A percentile compares a stretch with the other conserved stretches of the same genome.
Evolutionary conservation across 2,797 vertebrate species (phyloP).

Genomic region (Leptatherina wallacei): DNA sequence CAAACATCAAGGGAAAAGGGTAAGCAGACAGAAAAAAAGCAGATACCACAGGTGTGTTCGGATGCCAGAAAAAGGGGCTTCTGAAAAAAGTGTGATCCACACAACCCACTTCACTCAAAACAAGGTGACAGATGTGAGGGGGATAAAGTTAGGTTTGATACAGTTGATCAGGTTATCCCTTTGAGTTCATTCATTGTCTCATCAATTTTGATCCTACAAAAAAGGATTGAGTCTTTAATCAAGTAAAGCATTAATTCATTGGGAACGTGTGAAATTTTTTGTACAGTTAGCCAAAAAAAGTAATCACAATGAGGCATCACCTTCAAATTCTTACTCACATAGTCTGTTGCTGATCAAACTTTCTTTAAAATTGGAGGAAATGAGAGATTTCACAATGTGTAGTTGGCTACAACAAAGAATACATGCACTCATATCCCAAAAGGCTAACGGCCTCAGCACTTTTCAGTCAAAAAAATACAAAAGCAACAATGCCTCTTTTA

Average conservation of each 20-base stretch:
- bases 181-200: background rate
- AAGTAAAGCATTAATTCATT: background rate
- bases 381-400: background rate
- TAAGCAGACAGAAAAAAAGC: background rate
- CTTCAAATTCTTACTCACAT: background rate
- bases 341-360: background rate
- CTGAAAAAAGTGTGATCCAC: conserved; percentile 13
- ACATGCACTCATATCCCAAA: background rate
- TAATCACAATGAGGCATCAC: background rate
- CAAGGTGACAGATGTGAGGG: background rate
- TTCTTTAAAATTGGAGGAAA: conserved; percentile 11
- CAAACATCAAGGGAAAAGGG: conserved; percentile 18
- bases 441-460: conserved; percentile 5
- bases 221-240: background rate
- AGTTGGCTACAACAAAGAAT: background rate
- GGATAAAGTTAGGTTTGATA: background rate
- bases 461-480: conserved; percentile 19
- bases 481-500: conserved; percentile 28
- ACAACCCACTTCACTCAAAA: conserved; percentile 13
- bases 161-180: background rate
- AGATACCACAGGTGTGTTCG: conserved; percentile 6
- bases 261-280: background rate
- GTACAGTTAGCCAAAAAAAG: background rate
- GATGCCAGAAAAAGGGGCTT: conserved; percentile 9
- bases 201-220: background rate